phyloP scores from a whole-genome alignment of 92 coral and sea anemone genomes.

The Metridium senile region DNA sequence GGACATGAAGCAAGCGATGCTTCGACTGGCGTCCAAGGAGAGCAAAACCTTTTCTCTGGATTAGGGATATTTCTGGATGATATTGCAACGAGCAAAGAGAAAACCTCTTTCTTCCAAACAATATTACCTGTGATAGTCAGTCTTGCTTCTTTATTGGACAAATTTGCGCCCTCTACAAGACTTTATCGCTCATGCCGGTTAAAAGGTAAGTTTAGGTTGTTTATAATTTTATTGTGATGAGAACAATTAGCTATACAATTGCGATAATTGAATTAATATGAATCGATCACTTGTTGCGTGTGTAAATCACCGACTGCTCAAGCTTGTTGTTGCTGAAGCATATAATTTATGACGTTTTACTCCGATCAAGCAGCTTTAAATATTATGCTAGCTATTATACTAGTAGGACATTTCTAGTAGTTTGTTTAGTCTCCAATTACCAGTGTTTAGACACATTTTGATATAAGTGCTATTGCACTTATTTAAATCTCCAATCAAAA shows the following conservation, averaged over 20 bases:
- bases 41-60: conserved; percentile 71
- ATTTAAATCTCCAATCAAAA: too few species aligned
- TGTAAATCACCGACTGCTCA: too few species aligned
- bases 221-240: not conserved
- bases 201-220: conserved; percentile 46
- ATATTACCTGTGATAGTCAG: conserved; percentile 61
- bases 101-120: conserved; percentile 37
- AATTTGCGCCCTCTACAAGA: conserved; percentile 52
- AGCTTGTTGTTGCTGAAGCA: too few species aligned
- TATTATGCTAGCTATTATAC: too few species aligned
- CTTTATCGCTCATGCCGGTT: conserved; percentile 37
- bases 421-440: too few species aligned
- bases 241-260: not conserved
- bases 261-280: too few species aligned
- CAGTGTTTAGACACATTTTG: too few species aligned
- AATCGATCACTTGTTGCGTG: too few species aligned
- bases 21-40: not conserved
- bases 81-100: conserved; percentile 53
- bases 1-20: conserved; percentile 44
- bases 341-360: too few species aligned
- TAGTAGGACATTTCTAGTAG: too few species aligned
- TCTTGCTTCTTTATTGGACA: conserved; percentile 61
- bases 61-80: conserved; percentile 62
- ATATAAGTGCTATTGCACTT: too few species aligned
- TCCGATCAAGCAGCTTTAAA: too few species aligned